Conservation (phyloP, 2,113 vertebrate genomes). For the Platysternon megacephalum region DNA sequence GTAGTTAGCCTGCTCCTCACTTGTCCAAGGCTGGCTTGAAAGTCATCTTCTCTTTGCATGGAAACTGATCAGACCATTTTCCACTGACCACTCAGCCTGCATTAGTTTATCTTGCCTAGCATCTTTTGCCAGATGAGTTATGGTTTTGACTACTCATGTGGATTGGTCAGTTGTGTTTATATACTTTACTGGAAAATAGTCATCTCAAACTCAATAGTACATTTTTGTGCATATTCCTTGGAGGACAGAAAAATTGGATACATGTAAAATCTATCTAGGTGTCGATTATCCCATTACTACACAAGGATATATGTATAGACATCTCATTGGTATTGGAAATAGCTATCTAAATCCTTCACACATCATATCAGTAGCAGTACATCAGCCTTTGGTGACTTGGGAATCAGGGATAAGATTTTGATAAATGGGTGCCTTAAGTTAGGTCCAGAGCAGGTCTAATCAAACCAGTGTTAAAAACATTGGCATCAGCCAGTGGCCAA, state of each 20-base stretch:
- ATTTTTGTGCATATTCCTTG: background rate
- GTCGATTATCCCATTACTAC: background rate
- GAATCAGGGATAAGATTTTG: background rate
- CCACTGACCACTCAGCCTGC: slow-evolving; percentile 11
- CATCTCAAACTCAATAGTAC: background rate
- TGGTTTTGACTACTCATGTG: background rate
- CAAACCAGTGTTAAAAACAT: background rate
- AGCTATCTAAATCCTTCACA: slow-evolving; percentile 10
- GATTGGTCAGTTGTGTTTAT: background rate
- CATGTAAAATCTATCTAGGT: slow-evolving; percentile 32
- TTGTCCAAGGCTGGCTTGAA: slow-evolving; percentile 25
- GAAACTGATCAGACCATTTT: slow-evolving; percentile 59
- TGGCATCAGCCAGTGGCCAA: background rate
- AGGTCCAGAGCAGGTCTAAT: background rate
- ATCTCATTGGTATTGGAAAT: background rate
- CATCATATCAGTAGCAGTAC: background rate
- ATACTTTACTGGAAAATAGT: background rate
- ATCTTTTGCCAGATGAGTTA: no score
- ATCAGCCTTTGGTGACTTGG: background rate
- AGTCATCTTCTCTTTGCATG: slow-evolving; percentile 17
- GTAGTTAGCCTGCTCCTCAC: slow-evolving; percentile 50
- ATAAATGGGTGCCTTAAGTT: background rate
- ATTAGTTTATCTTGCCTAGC: background rate
- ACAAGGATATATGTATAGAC: background rate
- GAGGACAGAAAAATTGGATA: background rate